These are phyloP conservation scores for Drosophila nr. perissopoda DNA, from an alignment of 2,888 invertebrate genomes.

Conservation along the genomic window DNA sequence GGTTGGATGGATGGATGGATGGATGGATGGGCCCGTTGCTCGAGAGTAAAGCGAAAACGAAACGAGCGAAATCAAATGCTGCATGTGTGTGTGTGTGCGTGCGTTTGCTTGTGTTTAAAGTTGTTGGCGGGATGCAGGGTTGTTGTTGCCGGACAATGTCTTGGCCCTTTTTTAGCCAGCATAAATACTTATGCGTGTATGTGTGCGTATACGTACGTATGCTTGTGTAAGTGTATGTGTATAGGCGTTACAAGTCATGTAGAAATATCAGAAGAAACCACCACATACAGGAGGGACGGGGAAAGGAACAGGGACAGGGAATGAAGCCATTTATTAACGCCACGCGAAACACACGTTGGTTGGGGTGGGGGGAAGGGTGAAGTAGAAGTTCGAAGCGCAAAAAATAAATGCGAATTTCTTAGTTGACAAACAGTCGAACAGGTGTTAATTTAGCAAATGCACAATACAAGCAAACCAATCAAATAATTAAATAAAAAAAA, in stretches of 20 bases:
- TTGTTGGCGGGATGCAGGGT: constrained; percentile 39
- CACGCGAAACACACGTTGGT: not conserved
- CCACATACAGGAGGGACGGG: constrained; percentile 20
- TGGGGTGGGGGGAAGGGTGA: not conserved
- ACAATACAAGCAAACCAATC: not conserved
- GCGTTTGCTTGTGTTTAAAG: constrained; percentile 20
- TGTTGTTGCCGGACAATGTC: constrained; percentile 50
- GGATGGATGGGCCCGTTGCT: constrained; percentile 28
- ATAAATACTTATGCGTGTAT: constrained; percentile 2
- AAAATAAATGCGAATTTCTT: not conserved
- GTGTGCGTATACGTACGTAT: not conserved
- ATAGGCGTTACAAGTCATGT: constrained; percentile 22
- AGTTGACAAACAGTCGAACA: not conserved
- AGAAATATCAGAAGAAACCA: constrained; percentile 43
- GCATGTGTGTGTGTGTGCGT: constrained; percentile 38
- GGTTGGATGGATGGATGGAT: constrained; percentile 10
- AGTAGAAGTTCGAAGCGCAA: constrained; percentile 5
- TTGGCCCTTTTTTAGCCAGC: constrained; percentile 46
- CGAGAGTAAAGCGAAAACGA: constrained; percentile 49
- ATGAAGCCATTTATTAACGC: constrained; percentile 8
- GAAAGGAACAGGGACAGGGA: not conserved
- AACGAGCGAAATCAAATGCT: constrained; percentile 63
- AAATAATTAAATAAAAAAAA: too few relatives aligned
- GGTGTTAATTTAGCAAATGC: constrained; percentile 2
- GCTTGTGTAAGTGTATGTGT: not conserved